These are phyloP conservation scores for Brevimyrus niger DNA, from an alignment of 2,113 vertebrate genomes.

Conservation along the genomic window DNA sequence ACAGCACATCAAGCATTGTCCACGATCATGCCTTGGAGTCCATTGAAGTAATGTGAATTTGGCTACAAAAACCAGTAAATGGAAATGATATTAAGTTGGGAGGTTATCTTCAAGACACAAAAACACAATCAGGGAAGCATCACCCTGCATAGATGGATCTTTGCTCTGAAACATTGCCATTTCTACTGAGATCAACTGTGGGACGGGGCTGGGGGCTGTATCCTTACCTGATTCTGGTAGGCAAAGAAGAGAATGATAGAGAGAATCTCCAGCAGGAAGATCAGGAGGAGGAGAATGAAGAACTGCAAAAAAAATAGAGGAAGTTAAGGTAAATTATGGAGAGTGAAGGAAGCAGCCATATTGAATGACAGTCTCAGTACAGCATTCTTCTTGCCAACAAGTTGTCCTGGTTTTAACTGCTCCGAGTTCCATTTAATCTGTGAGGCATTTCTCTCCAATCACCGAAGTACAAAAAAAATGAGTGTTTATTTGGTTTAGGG, in stretches of 20 bases:
- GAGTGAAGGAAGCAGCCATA: background rate
- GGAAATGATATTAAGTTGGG: background rate
- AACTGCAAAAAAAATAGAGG: conserved; percentile 68
- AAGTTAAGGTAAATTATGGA: background rate
- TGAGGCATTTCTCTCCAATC: background rate
- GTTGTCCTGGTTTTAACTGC: background rate
- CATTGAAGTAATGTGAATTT: background rate
- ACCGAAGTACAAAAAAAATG: background rate
- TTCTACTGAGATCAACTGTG: background rate
- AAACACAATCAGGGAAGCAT: background rate
- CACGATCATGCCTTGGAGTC: background rate
- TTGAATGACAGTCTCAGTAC: background rate
- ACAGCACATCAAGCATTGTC: background rate
- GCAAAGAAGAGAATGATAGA: conserved; percentile 86
- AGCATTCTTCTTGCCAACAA: background rate
- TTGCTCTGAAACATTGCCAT: background rate
- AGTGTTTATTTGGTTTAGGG: background rate
- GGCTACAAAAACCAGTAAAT: background rate
- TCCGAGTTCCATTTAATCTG: background rate
- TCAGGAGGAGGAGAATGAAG: conserved; percentile 86
- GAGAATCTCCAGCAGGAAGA: conserved; percentile 86
- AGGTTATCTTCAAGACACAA: background rate
- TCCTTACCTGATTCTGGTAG: conserved; percentile 87
- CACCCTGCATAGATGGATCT: background rate
- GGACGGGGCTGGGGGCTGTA: background rate